Evolutionary conservation across 2,797 vertebrate species (phyloP).

Genomic region (Arremon brunneinucha): DNA sequence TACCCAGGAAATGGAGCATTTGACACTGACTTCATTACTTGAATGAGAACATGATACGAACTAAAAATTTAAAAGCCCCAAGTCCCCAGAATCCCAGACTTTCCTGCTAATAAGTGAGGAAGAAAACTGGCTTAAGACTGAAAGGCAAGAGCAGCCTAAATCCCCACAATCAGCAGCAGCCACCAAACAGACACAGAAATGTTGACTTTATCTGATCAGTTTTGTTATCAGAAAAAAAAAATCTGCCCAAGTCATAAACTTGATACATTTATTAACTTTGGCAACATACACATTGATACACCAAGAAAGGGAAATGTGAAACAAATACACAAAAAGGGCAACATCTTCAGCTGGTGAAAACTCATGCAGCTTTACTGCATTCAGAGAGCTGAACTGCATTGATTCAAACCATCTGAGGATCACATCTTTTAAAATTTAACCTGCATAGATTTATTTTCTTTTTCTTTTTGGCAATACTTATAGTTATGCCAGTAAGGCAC

Average conservation of each 20-base stretch:
- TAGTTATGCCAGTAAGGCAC: slow-evolving; percentile 61
- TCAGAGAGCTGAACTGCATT: background rate
- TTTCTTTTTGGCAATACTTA: slow-evolving; percentile 63
- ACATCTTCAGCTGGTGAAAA: slow-evolving; percentile 60
- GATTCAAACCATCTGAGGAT: slow-evolving; percentile 46
- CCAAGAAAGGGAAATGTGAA: slow-evolving; percentile 29
- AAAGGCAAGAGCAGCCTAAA: background rate
- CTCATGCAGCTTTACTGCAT: background rate
- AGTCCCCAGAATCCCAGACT: background rate
- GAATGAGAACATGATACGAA: background rate
- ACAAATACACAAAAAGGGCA: slow-evolving; percentile 46
- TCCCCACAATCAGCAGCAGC: background rate
- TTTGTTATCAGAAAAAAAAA: background rate
- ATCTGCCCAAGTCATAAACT: slow-evolving; percentile 41
- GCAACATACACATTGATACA: slow-evolving; percentile 39
- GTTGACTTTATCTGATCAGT: background rate
- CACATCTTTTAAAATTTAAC: slow-evolving; percentile 43
- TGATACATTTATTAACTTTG: slow-evolving; percentile 59
- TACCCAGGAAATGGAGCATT: background rate
- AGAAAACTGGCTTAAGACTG: background rate
- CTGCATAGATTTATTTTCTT: slow-evolving; percentile 40
- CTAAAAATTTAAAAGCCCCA: background rate
- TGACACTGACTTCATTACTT: background rate
- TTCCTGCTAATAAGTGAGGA: background rate
- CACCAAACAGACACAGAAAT: background rate